These are phyloP conservation scores for Aeoliscus strigatus DNA, from an alignment of 2,797 vertebrate genomes.

Conservation along the genomic window DNA sequence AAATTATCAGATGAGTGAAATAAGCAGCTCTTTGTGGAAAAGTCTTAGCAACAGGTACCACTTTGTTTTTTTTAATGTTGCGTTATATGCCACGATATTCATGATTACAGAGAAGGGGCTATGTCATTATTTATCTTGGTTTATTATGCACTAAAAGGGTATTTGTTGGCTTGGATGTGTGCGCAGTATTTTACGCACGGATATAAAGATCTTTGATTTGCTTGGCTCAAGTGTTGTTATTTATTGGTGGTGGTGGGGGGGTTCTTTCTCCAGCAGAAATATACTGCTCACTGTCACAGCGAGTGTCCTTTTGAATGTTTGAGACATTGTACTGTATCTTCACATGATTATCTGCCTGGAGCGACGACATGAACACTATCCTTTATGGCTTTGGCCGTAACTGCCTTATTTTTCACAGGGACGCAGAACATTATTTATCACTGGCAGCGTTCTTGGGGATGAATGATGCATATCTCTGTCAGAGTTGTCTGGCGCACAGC, in stretches of 20 bases:
- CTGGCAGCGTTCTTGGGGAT: constrained; percentile 64
- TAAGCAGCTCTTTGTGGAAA: constrained; percentile 57
- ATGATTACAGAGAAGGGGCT: constrained; percentile 19
- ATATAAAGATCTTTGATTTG: constrained; percentile 60
- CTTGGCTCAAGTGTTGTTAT: constrained; percentile 54
- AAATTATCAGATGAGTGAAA: constrained; percentile 56
- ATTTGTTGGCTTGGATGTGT: constrained; percentile 43
- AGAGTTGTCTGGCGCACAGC: constrained; percentile 62
- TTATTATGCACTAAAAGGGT: constrained; percentile 46
- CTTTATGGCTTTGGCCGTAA: constrained; percentile 74
- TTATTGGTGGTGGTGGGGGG: no score
- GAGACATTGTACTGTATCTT: constrained; percentile 50
- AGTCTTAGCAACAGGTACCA: constrained; percentile 31
- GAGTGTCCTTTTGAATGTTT: constrained; percentile 54
- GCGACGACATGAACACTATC: constrained; percentile 61
- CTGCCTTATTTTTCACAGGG: constrained; percentile 71
- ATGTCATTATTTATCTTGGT: constrained; percentile 47
- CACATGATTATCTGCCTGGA: constrained; percentile 63
- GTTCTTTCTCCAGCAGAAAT: constrained; percentile 40
- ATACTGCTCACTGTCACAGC: constrained; percentile 50
- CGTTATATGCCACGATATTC: background rate
- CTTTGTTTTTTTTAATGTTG: background rate
- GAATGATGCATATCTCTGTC: constrained; percentile 74
- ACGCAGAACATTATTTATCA: constrained; percentile 67
- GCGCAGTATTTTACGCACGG: constrained; percentile 25